Percentiles rank a stretch among this genome's conserved stretches.
phyloP scores from a whole-genome alignment of 2,797 vertebrate genomes.

The Coracias cyanogaster region DNA sequence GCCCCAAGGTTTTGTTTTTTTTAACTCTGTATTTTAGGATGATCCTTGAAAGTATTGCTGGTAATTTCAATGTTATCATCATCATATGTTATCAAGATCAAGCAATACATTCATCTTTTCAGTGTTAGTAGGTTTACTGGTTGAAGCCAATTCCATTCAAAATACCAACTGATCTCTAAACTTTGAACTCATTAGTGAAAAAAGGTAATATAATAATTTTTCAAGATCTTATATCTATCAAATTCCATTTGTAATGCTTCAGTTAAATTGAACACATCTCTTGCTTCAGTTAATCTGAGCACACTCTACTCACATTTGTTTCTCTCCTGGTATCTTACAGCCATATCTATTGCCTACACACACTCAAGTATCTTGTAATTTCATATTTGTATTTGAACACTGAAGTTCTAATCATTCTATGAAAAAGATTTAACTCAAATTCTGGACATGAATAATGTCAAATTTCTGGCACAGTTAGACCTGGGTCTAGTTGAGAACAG shows the following conservation, averaged over 20 bases:
- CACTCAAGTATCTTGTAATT: neutral
- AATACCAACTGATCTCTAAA: neutral
- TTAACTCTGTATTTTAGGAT: neutral
- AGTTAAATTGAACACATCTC: neutral
- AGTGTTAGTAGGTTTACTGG: neutral
- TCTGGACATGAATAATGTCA: neutral
- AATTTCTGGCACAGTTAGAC: neutral
- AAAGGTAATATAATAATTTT: neutral
- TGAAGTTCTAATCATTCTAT: neutral
- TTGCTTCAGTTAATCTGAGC: neutral
- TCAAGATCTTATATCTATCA: neutral
- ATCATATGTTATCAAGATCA: neutral
- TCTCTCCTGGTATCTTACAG: neutral
- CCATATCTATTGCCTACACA: neutral
- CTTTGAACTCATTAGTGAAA: neutral
- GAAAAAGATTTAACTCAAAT: neutral
- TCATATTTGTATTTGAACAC: neutral
- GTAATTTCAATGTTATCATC: constrained; percentile 17
- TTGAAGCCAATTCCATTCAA: neutral
- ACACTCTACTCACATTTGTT: neutral
- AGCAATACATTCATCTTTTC: neutral
- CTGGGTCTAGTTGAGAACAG: neutral
- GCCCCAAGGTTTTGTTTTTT: neutral
- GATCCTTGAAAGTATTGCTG: neutral
- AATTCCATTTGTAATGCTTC: neutral